Percentiles rank a stretch among this genome's conserved stretches.
phyloP scores from a whole-genome alignment of 2,113 vertebrate species.

The Cyprinus carpio region DNA sequence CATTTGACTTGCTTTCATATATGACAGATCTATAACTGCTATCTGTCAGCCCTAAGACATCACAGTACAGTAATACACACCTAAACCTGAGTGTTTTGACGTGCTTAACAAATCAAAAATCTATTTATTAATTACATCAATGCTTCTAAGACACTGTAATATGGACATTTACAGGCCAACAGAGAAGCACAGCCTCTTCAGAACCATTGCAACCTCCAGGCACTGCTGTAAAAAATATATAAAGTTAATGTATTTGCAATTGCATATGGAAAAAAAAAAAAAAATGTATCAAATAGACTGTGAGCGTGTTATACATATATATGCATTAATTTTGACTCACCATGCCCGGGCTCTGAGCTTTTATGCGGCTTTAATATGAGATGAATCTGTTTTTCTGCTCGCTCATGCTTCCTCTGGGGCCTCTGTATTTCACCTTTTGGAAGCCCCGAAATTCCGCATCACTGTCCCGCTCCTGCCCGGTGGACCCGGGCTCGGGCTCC shows the following conservation, averaged over 20 bases:
- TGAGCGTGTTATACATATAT: conserved; percentile 50
- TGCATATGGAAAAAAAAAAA: no score
- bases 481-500: background rate
- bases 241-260: background rate
- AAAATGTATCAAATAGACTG: background rate
- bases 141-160: no score
- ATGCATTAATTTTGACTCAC: conserved; percentile 37
- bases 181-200: conserved; percentile 36
- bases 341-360: conserved; percentile 48
- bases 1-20: background rate
- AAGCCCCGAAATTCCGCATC: conserved; percentile 37
- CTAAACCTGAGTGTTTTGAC: background rate
- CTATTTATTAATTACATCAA: background rate
- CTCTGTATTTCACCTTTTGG: conserved; percentile 27
- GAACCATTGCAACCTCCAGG: conserved; percentile 42
- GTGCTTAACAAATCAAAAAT: no score
- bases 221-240: background rate
- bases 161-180: background rate
- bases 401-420: conserved; percentile 48
- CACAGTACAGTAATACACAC: background rate
- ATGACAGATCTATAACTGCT: background rate
- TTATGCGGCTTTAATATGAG: conserved; percentile 39
- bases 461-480: background rate
- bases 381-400: conserved; percentile 5
- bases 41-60: no score